These are phyloP conservation scores for Aphaenogaster ashmeadi DNA, from an alignment of 1,140 invertebrate genomes.

Conservation along the genomic window DNA sequence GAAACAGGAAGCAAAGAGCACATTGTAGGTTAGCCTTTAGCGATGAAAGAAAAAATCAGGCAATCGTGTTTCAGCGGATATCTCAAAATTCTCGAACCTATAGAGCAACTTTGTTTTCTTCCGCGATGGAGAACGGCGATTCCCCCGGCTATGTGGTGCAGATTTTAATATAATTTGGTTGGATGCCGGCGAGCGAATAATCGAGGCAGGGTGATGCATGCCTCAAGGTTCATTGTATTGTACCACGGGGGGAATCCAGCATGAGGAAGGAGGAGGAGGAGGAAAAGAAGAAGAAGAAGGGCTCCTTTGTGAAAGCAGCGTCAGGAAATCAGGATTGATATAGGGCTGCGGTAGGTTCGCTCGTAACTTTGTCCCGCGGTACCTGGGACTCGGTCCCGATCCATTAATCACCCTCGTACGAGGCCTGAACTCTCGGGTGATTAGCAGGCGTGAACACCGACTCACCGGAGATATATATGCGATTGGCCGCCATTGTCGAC, in stretches of 20 bases:
- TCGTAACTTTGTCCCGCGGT: slow-evolving; percentile 76
- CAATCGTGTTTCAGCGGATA: not conserved
- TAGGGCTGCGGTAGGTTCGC: slow-evolving; percentile 81
- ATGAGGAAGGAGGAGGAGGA: slow-evolving; percentile 37
- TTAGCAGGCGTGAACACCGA: slow-evolving; percentile 81
- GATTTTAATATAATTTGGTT: slow-evolving; percentile 75
- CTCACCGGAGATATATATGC: slow-evolving; percentile 75
- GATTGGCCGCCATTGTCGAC: slow-evolving; percentile 78
- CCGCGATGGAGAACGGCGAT: not conserved
- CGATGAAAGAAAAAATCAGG: not conserved
- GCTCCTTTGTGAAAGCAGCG: slow-evolving; percentile 73
- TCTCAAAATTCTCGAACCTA: not conserved
- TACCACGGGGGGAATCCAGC: slow-evolving; percentile 67
- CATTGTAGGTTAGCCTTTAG: not conserved
- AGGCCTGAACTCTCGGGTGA: slow-evolving; percentile 74
- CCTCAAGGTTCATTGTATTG: slow-evolving; percentile 70
- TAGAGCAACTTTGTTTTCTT: not conserved
- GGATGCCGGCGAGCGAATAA: slow-evolving; percentile 57
- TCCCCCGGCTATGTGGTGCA: slow-evolving; percentile 41
- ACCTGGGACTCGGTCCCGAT: slow-evolving; percentile 72
- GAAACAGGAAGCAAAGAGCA: too few species aligned
- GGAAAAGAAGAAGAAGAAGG: slow-evolving; percentile 61
- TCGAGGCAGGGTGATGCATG: slow-evolving; percentile 73
- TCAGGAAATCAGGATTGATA: slow-evolving; percentile 82
- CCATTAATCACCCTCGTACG: slow-evolving; percentile 78